Base-by-base conservation (phyloP, 2,888 invertebrate genomes). In the Sesamia inferens region DNA sequence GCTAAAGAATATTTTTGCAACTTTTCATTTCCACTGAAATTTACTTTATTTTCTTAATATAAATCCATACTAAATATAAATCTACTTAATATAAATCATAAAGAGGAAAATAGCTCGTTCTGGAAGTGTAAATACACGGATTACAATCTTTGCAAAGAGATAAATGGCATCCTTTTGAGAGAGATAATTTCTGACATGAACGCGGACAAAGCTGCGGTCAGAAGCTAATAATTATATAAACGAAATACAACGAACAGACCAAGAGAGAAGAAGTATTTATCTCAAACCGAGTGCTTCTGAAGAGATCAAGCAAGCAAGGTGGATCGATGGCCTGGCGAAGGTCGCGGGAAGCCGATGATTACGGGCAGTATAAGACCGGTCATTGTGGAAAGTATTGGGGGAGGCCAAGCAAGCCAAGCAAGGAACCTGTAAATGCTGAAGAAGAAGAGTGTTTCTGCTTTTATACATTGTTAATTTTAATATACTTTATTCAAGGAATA, bases 181-280 rank as follows among this genome's bases (percentile, higher is more conserved):
- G 19, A 19, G 51, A 51, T n/a, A 51, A n/a, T 51, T 51, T 51
- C 51, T 19, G 51, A 51, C 51, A 51, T 51, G 8, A 4, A 51
- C 19, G 19, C 8, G 51, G 4, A 19, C 8, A 19, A n/a, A 19
- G 51, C 19, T 19, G 51, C 51, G 4, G 19, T 19, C 51, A 10
- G 19, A n/a, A 57, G 22, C 57, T 24, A 7, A 14, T 24, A 54
- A 67, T 24, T 24, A 42, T 24, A 24, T 14, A 44, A n/a, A 54
- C 7, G 19, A 44, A 54, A 69, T 54, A 51, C 67, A 69, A 19
- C 42, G 24, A 42, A 42, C 11, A 39, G 24, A 54, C n/a, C n/a
- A 44, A 16, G 22, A 11, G 14, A 44, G 16, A 8, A 70, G 44
- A 70, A n/a, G 24, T n/a, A 68, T 68, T 68, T 5, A 51, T 7